Evolutionary conservation across 2,797 vertebrate genomes (phyloP).

Genomic region (Hypotaenidia philippensis): DNA sequence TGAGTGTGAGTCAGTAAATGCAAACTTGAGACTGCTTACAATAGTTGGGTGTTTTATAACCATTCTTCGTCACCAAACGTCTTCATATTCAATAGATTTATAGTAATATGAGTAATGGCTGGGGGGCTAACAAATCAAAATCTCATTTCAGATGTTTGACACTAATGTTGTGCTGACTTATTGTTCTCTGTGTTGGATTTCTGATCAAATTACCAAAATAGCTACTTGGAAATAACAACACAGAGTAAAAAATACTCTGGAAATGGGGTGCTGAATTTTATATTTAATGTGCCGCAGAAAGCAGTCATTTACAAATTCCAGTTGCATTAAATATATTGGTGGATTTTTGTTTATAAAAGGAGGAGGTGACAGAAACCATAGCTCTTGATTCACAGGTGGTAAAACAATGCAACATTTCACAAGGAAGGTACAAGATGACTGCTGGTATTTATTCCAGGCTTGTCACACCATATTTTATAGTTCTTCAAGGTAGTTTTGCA

Average conservation of each 20-base stretch:
- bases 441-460: constrained; percentile 27
- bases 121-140: constrained; percentile 89
- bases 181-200: constrained; percentile 83
- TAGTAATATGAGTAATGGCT: constrained; percentile 82
- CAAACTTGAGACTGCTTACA: constrained; percentile 60
- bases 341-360: neutral
- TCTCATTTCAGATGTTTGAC: constrained; percentile 89
- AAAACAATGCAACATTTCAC: neutral
- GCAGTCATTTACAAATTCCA: constrained; percentile 21
- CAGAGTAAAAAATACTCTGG: constrained; percentile 25
- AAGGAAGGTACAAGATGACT: neutral
- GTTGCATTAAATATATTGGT: constrained; percentile 15
- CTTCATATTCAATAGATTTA: constrained; percentile 82
- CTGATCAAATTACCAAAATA: constrained; percentile 80
- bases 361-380: neutral
- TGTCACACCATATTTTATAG: constrained; percentile 25
- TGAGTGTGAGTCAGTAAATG: constrained; percentile 58
- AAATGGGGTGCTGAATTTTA: constrained; percentile 27
- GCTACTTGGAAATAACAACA: constrained; percentile 63
- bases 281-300: neutral
- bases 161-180: constrained; percentile 85
- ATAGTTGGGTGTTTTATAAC: constrained; percentile 76
- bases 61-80: constrained; percentile 76
- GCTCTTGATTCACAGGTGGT: neutral
- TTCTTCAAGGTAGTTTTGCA: constrained; percentile 62